Percentiles rank a stretch among this genome's conserved stretches.
Evolutionary conservation across 1,140 invertebrate species (phyloP).

Genomic region (Microplitis mediator): DNA sequence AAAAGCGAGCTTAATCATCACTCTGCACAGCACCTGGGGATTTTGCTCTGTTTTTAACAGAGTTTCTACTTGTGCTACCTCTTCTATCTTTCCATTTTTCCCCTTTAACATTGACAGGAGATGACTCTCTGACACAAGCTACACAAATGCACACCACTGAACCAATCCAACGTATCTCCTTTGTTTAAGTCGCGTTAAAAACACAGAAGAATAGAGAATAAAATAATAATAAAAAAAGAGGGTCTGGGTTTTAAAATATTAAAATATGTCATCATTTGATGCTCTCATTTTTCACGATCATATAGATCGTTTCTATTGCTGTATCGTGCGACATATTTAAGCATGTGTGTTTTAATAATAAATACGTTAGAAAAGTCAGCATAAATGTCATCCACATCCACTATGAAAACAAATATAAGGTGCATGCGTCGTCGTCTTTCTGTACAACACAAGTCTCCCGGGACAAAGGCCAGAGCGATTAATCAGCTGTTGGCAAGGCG

Average conservation of each 20-base stretch:
- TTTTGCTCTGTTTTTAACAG: too few relatives aligned
- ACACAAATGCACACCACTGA: not conserved
- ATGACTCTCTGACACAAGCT: constrained; percentile 7
- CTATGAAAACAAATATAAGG: constrained; percentile 56
- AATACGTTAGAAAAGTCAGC: constrained; percentile 48
- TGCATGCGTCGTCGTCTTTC: constrained; percentile 46
- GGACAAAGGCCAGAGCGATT: constrained; percentile 57
- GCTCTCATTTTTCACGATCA: constrained; percentile 43
- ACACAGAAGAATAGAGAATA: constrained; percentile 28
- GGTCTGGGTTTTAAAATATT: constrained; percentile 55
- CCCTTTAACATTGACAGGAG: not conserved
- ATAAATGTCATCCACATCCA: constrained; percentile 44
- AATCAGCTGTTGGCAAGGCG: constrained; percentile 63
- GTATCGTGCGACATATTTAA: not conserved
- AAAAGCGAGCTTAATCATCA: too few relatives aligned
- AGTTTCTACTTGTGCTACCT: too few relatives aligned
- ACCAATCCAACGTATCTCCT: not conserved
- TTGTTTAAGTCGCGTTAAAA: constrained; percentile 20
- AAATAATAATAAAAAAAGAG: constrained; percentile 12
- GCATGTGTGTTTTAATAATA: constrained; percentile 34
- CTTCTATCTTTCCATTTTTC: too few relatives aligned
- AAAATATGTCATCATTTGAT: constrained; percentile 59
- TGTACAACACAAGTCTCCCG: constrained; percentile 39
- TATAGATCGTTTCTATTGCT: too few relatives aligned
- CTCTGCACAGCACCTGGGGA: too few relatives aligned